Evolutionary conservation across 35 echinoderm and acorn worm species (phyloP).

Genomic region (Ophiothrix spiculata): DNA sequence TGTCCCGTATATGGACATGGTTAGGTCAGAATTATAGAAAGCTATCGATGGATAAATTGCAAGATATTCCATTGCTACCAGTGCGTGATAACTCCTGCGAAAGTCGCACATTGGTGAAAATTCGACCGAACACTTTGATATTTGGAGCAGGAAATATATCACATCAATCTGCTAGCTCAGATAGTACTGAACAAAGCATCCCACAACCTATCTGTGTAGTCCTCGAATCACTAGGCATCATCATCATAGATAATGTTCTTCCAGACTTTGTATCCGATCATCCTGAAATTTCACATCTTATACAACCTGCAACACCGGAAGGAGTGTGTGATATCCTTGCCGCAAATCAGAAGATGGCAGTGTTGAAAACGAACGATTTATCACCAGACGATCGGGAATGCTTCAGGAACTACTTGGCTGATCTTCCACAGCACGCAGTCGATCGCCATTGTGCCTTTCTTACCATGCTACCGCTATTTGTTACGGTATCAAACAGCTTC

Average conservation of each 20-base stretch:
- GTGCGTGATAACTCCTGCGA: neutral
- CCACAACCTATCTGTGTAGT: conserved; percentile 12
- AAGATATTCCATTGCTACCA: conserved; percentile 27
- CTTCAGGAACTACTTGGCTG: neutral
- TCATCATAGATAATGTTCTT: neutral
- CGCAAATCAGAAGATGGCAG: neutral
- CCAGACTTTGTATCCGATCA: neutral
- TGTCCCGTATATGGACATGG: conserved; percentile 14
- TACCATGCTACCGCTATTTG: neutral
- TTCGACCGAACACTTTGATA: neutral
- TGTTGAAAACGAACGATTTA: neutral
- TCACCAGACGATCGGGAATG: neutral
- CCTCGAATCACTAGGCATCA: neutral
- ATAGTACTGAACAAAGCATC: neutral
- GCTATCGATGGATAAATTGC: neutral
- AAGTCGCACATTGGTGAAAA: neutral
- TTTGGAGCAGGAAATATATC: neutral
- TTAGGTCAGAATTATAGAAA: neutral
- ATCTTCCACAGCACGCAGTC: neutral
- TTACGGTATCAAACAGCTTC: neutral
- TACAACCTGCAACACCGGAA: conserved; percentile 1
- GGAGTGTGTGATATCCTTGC: conserved; percentile 5
- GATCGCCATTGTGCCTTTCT: neutral
- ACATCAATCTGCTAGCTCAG: neutral
- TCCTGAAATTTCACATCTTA: neutral